A percentile compares a stretch with the other conserved stretches of the same genome.
These are phyloP conservation scores for Charina bottae DNA, from an alignment of 2,113 vertebrate genomes.

Conservation along the genomic window DNA sequence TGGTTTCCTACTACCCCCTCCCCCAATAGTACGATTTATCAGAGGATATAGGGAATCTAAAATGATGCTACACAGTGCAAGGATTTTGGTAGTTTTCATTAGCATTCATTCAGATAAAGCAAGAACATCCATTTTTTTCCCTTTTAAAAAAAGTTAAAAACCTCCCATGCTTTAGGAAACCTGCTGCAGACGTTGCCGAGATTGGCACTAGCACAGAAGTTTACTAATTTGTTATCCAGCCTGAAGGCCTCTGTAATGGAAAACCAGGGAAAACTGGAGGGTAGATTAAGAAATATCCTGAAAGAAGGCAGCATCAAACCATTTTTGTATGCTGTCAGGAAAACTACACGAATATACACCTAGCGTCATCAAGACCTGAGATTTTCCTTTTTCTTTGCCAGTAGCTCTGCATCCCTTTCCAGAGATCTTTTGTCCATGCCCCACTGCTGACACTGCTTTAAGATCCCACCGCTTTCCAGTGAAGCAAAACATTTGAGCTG, in stretches of 20 bases:
- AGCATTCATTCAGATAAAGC: conserved; percentile 38
- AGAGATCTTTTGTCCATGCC: neutral
- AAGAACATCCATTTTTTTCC: neutral
- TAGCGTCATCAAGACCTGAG: neutral
- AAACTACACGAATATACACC: neutral
- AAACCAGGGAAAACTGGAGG: conserved; percentile 3
- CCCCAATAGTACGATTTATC: neutral
- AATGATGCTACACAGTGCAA: conserved; percentile 25
- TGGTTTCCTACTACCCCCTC: neutral
- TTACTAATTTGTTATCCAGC: conserved; percentile 28
- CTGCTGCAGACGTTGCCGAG: neutral
- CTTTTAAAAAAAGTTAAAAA: conserved; percentile 33
- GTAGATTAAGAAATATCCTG: neutral
- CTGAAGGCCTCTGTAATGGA: conserved; percentile 28
- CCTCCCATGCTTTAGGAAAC: conserved; percentile 35
- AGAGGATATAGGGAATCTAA: conserved; percentile 1
- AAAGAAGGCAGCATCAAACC: neutral
- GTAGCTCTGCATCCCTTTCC: neutral
- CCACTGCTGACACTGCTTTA: neutral
- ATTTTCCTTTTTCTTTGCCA: neutral
- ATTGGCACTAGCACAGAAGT: conserved; percentile 13
- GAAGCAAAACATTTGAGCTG: neutral
- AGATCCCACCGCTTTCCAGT: neutral
- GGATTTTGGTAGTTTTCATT: neutral
- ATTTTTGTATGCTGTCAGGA: neutral